phyloP scores from a whole-genome alignment of 2,888 invertebrate genomes.

The Morinoia aosen region DNA sequence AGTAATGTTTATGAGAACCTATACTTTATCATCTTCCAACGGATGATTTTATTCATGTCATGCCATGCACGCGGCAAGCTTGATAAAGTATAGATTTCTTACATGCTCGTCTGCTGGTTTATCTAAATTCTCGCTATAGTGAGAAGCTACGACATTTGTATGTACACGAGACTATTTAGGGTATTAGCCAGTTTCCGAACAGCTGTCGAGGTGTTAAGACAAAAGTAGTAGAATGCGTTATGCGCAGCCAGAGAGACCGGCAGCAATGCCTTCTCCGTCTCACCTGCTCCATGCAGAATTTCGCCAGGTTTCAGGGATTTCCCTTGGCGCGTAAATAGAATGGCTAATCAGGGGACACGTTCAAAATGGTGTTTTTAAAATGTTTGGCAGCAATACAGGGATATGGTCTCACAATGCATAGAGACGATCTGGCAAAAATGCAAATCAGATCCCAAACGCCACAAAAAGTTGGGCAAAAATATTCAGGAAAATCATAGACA shows the following conservation, averaged over 20 bases:
- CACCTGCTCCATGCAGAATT: slow-evolving; percentile 49
- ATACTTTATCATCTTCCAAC: slow-evolving; percentile 18
- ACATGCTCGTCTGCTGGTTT: neutral
- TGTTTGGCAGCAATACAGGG: neutral
- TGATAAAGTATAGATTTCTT: slow-evolving; percentile 17
- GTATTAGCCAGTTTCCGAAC: neutral
- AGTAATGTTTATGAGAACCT: neutral
- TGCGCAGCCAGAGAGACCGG: neutral
- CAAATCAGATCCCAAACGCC: neutral
- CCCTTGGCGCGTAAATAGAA: slow-evolving; percentile 20
- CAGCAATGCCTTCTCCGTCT: neutral
- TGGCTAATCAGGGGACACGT: neutral
- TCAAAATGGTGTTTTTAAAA: neutral
- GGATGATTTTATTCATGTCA: neutral
- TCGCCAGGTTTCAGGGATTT: slow-evolving; percentile 54
- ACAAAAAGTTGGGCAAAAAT: neutral
- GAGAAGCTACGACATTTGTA: slow-evolving; percentile 15
- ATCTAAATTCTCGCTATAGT: neutral
- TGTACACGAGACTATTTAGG: slow-evolving; percentile 48
- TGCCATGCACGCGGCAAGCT: neutral
- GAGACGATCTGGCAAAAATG: too few species aligned
- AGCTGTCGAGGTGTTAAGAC: slow-evolving; percentile 21
- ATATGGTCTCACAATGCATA: neutral
- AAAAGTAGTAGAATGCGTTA: neutral
- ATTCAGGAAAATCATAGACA: neutral